These are phyloP conservation scores for Temnothorax rugatulus DNA, from an alignment of 2,888 invertebrate species.

Conservation along the genomic window DNA sequence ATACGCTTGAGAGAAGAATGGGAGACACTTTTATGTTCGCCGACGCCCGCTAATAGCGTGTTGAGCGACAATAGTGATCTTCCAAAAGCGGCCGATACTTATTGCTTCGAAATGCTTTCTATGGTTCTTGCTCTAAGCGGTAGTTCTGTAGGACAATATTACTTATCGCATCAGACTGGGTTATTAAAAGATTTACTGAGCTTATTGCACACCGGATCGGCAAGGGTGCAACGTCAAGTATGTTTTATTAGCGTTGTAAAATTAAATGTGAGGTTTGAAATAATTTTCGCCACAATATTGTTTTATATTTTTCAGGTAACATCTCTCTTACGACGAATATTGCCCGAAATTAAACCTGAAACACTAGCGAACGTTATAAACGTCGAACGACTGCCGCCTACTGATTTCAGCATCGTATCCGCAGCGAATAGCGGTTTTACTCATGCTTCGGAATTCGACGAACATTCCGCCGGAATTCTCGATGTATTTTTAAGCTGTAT, in stretches of 20 bases:
- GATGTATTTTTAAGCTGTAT: constrained; percentile 97
- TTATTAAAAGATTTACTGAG: constrained; percentile 94
- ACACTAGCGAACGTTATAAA: constrained; percentile 93
- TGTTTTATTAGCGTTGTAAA: constrained; percentile 42
- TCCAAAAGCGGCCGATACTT: constrained; percentile 92
- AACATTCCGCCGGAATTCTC: constrained; percentile 91
- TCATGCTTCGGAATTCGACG: constrained; percentile 86
- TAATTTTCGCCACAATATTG: neutral
- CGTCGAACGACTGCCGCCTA: constrained; percentile 90
- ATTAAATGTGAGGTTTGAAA: neutral
- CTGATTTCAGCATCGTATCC: constrained; percentile 92
- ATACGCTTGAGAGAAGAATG: constrained; percentile 95
- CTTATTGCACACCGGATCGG: constrained; percentile 97
- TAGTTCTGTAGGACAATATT: constrained; percentile 95
- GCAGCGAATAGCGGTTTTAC: constrained; percentile 87
- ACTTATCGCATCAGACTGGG: constrained; percentile 95
- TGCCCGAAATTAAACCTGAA: constrained; percentile 96
- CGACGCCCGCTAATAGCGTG: constrained; percentile 84
- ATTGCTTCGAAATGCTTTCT: constrained; percentile 98
- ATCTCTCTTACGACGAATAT: constrained; percentile 93
- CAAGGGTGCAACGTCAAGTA: constrained; percentile 97
- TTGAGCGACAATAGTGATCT: constrained; percentile 86
- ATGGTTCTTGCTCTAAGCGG: constrained; percentile 98
- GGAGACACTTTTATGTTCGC: constrained; percentile 90
- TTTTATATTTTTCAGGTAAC: constrained; percentile 88